Base-by-base conservation (phyloP, 2,797 vertebrate species). In the Phalloptychus januarius region DNA sequence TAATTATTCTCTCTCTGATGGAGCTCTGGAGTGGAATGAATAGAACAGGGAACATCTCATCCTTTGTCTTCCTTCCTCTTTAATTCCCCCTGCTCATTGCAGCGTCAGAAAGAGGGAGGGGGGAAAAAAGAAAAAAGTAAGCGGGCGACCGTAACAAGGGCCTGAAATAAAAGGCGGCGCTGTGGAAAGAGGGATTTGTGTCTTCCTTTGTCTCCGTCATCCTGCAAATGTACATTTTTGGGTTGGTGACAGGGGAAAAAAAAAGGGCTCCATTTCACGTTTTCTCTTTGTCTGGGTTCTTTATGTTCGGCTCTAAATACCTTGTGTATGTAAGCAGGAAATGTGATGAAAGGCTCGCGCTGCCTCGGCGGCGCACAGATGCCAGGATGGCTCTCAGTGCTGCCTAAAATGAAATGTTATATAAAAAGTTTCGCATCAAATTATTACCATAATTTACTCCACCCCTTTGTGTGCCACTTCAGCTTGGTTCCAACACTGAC, bases 1-100 rank as follows among this genome's bases (percentile, higher is more conserved):
- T 92, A 91, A 93, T 94, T 93, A 89, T 92, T 83, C 79, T 69
- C 72, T 56, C 54, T 85, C 63, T 80, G 80, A 89, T 86, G 77
- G 73, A 58, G 75, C 81, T 88, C 83, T 1, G 67, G 80, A 88
- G 74, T 76, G 81, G 86, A 85, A 86, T 69, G 74, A 89, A 89
- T 78, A 87, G 87, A 88, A 84, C 54, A 81, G 84, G 85, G 85
- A 86, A 80, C 87, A 83, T 86, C 81, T 88, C 73, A 75, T 85
- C 85, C 78, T 90, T 90, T 92, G 89, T 92, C 82, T 87, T 74
- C 75, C 50, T 83, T 82, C 58, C 46, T 71, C 80, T 92, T 83
- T 90, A 82, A 92, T 86, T 91, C 81, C 76, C 79, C 83, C 20
- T 12, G 48, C 87, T 93, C 83, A 81, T 82, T 83, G 78, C 81